These are phyloP conservation scores for Periphyllus acericola DNA, from an alignment of 2,888 invertebrate genomes.

Conservation along the genomic window DNA sequence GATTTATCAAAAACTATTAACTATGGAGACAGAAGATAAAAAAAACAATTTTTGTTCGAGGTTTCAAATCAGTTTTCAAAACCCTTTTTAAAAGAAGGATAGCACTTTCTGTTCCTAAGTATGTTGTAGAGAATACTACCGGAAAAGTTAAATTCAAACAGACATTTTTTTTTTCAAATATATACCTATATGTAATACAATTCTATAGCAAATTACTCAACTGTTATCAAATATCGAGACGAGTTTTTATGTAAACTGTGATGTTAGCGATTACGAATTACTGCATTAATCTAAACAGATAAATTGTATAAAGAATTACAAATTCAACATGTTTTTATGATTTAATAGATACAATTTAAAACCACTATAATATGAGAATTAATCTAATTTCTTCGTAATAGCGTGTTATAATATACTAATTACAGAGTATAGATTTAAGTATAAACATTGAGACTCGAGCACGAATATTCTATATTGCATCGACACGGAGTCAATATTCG, in stretches of 20 bases:
- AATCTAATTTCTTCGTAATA: not conserved
- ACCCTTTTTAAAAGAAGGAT: conserved; percentile 4
- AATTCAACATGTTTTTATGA: not conserved
- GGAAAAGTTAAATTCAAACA: not conserved
- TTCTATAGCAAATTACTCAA: too few species aligned
- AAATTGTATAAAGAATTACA: not conserved
- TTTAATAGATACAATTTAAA: not conserved
- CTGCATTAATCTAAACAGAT: too few species aligned
- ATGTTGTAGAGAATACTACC: not conserved
- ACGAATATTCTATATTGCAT: not conserved
- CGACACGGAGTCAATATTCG: too few species aligned
- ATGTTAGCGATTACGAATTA: too few species aligned
- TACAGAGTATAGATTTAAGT: conserved; percentile 5
- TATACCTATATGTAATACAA: too few species aligned
- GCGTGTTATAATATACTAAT: conserved; percentile 20
- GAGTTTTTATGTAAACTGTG: too few species aligned
- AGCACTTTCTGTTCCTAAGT: conserved; percentile 8
- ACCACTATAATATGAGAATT: not conserved
- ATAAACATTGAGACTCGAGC: not conserved
- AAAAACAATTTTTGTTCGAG: not conserved
- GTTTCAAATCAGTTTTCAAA: conserved; percentile 19
- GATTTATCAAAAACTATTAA: not conserved
- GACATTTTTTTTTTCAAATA: not conserved
- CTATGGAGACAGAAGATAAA: not conserved
- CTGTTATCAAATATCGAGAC: too few species aligned